Base-by-base conservation (phyloP, 2,888 invertebrate genomes). In the Raillietiella orientalis region DNA sequence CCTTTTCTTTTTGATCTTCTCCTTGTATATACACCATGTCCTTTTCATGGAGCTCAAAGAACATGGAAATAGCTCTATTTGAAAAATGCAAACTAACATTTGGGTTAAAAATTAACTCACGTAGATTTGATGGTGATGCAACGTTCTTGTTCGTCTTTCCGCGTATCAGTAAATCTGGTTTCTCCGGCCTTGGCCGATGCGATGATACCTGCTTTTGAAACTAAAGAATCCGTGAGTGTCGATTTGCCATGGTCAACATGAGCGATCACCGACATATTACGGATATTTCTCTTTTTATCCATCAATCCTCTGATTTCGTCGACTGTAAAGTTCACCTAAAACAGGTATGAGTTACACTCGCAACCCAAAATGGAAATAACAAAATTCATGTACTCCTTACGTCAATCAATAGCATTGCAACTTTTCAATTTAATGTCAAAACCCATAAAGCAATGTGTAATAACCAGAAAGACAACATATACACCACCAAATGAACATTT, bases 81-180 rank as follows among this genome's bases (percentile, higher is more conserved):
- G 6, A 8, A 17, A 17, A 17, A 8, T 17, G 19, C 19, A 17
- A 17, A 6, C n/a, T n/a, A n/a, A n/a, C n/a, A n/a, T n/a, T n/a
- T n/a, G n/a, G n/a, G 27, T 21, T 21, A 14, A 3, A 8, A 5
- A 35, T 15, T 11, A 19, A 60, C 74, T 66, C 53, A 84, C 79
- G 96, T 99, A 29, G 96, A 96, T 56, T 96, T 99, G 56, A 99
- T 99, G 50, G 96, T 99, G 53, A 99, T 99, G 50, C 99, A 99
- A 52, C 96, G 64, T 55, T 99, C 96, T 49, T 99, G 96, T 52
- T 99, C 96, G 54, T 99, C 96, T 52, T 99, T 93, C 35, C 96
- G 66, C 28, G 96, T 99, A 49, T 99, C 96, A 14, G 96, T 99
- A 53, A 96, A 99, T 36, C 96, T 63, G 10, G 90, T 87, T 52